Evolutionary conservation across 2,797 vertebrate species (phyloP).

Genomic region (Anguilla megastoma): DNA sequence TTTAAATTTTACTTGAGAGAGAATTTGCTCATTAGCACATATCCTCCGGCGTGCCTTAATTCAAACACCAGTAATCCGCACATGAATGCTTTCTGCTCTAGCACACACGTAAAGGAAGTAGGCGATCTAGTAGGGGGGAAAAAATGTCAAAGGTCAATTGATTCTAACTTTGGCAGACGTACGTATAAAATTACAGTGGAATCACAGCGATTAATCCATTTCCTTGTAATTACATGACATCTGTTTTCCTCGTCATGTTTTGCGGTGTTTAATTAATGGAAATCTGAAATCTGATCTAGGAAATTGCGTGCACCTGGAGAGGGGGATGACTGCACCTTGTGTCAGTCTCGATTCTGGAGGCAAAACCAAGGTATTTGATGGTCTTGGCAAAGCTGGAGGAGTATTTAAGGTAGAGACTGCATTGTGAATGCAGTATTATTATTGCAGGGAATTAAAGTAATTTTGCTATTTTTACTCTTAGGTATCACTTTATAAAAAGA

Average conservation of each 20-base stretch:
- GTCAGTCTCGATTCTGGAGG: background rate
- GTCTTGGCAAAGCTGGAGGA: background rate
- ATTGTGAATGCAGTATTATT: background rate
- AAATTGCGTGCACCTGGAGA: conserved; percentile 55
- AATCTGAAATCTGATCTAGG: conserved; percentile 41
- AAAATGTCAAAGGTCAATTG: conserved; percentile 39
- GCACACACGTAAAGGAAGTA: background rate
- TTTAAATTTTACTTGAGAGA: background rate
- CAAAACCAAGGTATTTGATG: background rate
- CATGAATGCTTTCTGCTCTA: conserved; percentile 31
- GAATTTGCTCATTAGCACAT: conserved; percentile 40
- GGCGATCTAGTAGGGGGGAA: background rate
- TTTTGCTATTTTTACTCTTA: background rate
- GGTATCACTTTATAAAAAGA: background rate
- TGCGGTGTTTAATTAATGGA: conserved; percentile 41
- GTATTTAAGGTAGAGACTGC: background rate
- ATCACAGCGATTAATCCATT: conserved; percentile 42
- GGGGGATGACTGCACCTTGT: conserved; percentile 18
- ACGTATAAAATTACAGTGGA: conserved; percentile 33
- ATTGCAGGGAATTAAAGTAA: background rate
- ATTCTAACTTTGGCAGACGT: conserved; percentile 42
- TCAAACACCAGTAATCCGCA: conserved; percentile 29
- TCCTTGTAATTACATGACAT: conserved; percentile 54
- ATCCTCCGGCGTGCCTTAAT: conserved; percentile 27
- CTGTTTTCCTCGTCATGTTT: conserved; percentile 45